Conservation (phyloP, 2,888 invertebrate species). For the Fragum whitleyi region DNA sequence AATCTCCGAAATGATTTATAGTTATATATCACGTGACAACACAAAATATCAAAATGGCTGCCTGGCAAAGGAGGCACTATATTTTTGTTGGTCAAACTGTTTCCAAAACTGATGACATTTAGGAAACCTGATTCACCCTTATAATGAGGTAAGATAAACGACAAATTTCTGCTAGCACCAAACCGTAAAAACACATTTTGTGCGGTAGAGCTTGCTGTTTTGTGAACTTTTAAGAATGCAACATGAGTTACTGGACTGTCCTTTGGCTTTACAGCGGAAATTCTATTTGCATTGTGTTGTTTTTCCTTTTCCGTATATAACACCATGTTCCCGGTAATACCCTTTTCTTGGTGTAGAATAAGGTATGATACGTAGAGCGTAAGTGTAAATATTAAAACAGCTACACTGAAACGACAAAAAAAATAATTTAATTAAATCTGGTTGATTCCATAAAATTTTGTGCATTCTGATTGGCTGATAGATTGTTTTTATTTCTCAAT, state of each 20-base stretch:
- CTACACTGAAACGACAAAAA: not conserved
- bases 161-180: slow-evolving; percentile 63
- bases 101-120: slow-evolving; percentile 63
- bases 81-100: slow-evolving; percentile 47
- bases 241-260: slow-evolving; percentile 48
- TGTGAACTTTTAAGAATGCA: slow-evolving; percentile 72
- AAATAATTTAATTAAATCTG: too few relatives aligned
- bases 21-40: slow-evolving; percentile 73
- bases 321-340: not conserved
- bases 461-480: too few relatives aligned
- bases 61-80: slow-evolving; percentile 57
- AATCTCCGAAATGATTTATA: slow-evolving; percentile 44
- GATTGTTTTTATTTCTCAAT: too few relatives aligned
- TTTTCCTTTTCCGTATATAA: not conserved
- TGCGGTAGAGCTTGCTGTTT: slow-evolving; percentile 70
- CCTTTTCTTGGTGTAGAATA: not conserved
- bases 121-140: slow-evolving; percentile 52
- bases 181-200: slow-evolving; percentile 70
- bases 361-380: not conserved
- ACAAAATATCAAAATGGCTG: slow-evolving; percentile 69
- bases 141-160: slow-evolving; percentile 61
- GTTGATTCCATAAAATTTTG: too few relatives aligned
- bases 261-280: not conserved
- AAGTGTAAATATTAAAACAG: not conserved
- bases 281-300: not conserved